Percentiles rank a stretch among this genome's conserved stretches.
phyloP scores from a whole-genome alignment of 2,797 vertebrate genomes.

The Lophotriccus pileatus region DNA sequence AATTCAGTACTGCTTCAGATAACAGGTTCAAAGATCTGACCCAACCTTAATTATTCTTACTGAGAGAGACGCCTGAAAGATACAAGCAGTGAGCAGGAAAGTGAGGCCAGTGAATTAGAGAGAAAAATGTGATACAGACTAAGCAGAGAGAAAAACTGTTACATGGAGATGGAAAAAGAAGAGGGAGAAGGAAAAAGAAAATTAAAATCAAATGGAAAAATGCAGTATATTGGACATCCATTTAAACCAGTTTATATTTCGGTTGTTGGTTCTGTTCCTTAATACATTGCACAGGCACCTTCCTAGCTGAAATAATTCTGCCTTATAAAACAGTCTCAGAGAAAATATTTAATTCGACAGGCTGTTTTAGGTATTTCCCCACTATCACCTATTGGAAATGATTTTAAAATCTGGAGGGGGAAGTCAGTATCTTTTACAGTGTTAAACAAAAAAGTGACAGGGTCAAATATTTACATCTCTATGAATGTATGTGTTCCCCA shows the following conservation, averaged over 20 bases:
- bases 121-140: constrained; percentile 14
- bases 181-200: constrained; percentile 27
- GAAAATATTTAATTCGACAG: constrained; percentile 29
- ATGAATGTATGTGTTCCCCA: constrained; percentile 8
- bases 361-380: constrained; percentile 32
- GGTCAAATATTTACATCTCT: constrained; percentile 43
- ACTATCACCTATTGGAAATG: constrained; percentile 27
- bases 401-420: constrained; percentile 46
- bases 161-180: constrained; percentile 1
- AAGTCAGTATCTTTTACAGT: constrained; percentile 41
- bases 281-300: constrained; percentile 31
- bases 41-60: constrained; percentile 1
- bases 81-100: not conserved
- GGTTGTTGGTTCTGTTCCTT: not conserved
- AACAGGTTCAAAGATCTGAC: constrained; percentile 24
- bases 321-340: not conserved
- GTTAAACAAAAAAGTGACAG: constrained; percentile 43
- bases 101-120: constrained; percentile 5
- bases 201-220: constrained; percentile 49
- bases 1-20: not conserved
- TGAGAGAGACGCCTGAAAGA: constrained; percentile 22
- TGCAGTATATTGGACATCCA: not conserved
- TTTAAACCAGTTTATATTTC: constrained; percentile 42
- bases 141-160: constrained; percentile 1
- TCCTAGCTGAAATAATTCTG: constrained; percentile 15